Conservation (phyloP, 2,113 vertebrate genomes). For the Otus sunia region DNA sequence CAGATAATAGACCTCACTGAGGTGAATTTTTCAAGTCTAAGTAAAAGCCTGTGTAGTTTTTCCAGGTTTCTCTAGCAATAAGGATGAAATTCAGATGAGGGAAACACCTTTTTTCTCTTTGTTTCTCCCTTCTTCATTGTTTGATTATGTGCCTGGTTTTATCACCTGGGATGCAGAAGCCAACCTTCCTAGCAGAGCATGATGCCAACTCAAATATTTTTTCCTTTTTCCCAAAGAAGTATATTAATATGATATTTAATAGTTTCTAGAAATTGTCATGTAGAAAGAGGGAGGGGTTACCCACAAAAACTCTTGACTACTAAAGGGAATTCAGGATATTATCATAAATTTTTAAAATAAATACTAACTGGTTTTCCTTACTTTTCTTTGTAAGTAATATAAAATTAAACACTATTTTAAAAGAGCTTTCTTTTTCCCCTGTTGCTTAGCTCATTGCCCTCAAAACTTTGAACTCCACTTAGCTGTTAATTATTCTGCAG, state of each 20-base stretch:
- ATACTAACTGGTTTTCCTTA: constrained; percentile 43
- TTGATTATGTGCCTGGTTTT: background rate
- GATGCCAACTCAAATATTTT: constrained; percentile 34
- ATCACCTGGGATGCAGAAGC: background rate
- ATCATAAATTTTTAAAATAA: constrained; percentile 18
- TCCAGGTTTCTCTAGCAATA: background rate
- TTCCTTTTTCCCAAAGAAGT: background rate
- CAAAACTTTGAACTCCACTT: constrained; percentile 22
- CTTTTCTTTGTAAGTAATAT: constrained; percentile 9
- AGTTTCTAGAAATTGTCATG: constrained; percentile 20
- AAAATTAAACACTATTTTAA: constrained; percentile 33
- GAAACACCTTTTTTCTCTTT: background rate
- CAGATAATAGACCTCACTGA: background rate
- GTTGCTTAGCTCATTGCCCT: constrained; percentile 26
- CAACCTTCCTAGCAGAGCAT: background rate
- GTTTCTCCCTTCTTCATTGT: background rate
- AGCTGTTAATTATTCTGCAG: constrained; percentile 17
- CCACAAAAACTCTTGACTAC: background rate
- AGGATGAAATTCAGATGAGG: background rate
- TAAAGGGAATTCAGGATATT: constrained; percentile 7
- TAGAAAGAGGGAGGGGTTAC: background rate
- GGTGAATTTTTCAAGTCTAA: background rate
- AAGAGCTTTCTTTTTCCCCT: background rate
- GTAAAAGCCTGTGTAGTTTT: background rate
- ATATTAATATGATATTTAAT: constrained; percentile 18